These are phyloP conservation scores for Leptodactylus fallax DNA, from an alignment of 2,797 vertebrate species.

Conservation along the genomic window DNA sequence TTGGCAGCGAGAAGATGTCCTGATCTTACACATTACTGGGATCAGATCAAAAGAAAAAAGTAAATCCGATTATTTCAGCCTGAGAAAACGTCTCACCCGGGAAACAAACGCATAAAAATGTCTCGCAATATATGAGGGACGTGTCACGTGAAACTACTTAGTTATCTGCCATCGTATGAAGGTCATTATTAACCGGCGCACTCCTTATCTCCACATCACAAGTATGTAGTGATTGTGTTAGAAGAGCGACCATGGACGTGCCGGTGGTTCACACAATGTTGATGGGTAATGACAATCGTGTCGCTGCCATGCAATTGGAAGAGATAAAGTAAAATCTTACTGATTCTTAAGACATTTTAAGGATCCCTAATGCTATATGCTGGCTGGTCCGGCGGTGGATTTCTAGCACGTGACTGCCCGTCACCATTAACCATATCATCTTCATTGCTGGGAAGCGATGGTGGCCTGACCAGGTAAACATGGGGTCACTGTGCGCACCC, in stretches of 20 bases:
- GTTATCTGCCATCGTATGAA: neutral
- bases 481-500: no score
- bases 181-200: neutral
- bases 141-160: neutral
- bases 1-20: neutral
- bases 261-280: neutral
- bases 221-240: neutral
- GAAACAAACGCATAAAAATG: neutral
- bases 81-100: neutral
- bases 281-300: neutral
- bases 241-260: neutral
- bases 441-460: no score
- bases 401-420: no score
- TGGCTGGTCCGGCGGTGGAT: no score
- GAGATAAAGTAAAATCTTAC: no score
- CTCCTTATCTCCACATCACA: conserved; percentile 2
- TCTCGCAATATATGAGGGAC: neutral
- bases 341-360: no score
- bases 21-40: neutral
- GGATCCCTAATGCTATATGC: no score
- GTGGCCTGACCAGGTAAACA: no score
- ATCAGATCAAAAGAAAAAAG: neutral
- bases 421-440: no score
- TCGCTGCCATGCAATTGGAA: no score
- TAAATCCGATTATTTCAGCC: neutral